Conservation (phyloP, 2,797 vertebrate genomes). For the Martes flavigula region DNA sequence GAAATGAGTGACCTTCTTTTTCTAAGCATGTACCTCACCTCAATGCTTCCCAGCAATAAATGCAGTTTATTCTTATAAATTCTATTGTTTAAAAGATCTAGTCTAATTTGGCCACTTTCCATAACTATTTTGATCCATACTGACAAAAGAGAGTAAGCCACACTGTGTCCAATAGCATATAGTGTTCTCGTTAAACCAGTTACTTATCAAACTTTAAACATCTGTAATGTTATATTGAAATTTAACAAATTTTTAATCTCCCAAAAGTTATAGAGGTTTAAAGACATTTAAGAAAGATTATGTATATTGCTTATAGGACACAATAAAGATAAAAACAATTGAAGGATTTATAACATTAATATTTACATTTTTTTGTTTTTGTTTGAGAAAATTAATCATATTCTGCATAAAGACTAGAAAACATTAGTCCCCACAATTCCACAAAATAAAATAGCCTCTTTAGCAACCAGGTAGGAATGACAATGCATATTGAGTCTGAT, state of each 20-base stretch:
- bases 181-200: not conserved
- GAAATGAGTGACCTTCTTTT: not conserved
- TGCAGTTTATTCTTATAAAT: not conserved
- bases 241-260: not conserved
- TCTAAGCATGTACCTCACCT: not conserved
- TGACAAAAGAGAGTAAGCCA: conserved; percentile 13
- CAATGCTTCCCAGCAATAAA: not conserved
- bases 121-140: not conserved
- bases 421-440: not conserved
- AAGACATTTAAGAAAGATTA: not conserved
- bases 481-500: not conserved
- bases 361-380: not conserved
- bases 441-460: conserved; percentile 36
- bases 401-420: not conserved
- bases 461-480: not conserved
- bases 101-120: not conserved
- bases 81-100: conserved; percentile 31
- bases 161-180: not conserved
- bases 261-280: not conserved
- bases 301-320: not conserved
- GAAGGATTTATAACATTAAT: not conserved
- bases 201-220: conserved; percentile 29
- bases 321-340: not conserved
- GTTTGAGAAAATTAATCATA: not conserved
- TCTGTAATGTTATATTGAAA: not conserved